Conservation (phyloP, 2,797 vertebrate genomes). For the Takifugu rubripes region DNA sequence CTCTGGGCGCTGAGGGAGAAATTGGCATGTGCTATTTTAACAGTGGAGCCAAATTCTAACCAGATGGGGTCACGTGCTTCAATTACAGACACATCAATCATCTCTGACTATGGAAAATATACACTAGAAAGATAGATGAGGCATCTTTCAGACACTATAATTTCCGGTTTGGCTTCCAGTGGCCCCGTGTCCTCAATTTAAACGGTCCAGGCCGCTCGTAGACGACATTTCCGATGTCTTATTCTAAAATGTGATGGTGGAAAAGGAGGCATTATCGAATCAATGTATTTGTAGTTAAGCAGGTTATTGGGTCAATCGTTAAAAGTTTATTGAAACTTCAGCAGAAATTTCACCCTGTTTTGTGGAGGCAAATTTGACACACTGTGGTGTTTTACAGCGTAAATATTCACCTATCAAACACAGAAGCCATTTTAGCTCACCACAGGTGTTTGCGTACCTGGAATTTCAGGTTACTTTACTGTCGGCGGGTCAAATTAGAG, state of each 20-base stretch:
- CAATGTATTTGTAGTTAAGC: too few species aligned
- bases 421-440: too few species aligned
- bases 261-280: too few species aligned
- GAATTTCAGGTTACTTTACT: too few species aligned
- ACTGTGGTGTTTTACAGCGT: too few species aligned
- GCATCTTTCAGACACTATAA: conserved; percentile 56
- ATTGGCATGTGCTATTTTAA: conserved; percentile 70
- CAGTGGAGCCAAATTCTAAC: conserved; percentile 71
- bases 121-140: conserved; percentile 62
- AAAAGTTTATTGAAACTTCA: too few species aligned
- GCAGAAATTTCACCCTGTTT: too few species aligned
- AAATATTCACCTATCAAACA: too few species aligned
- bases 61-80: conserved; percentile 71
- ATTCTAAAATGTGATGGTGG: too few species aligned
- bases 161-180: conserved; percentile 30
- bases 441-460: conserved; percentile 15
- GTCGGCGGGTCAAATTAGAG: not conserved
- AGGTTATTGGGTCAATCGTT: too few species aligned
- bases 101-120: conserved; percentile 63
- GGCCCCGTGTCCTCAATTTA: conserved; percentile 28
- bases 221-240: too few species aligned
- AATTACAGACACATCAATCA: conserved; percentile 66
- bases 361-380: too few species aligned
- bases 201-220: conserved; percentile 12
- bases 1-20: conserved; percentile 61